Evolutionary conservation across 2,888 invertebrate species (phyloP).

Genomic region (Fragum sueziense): DNA sequence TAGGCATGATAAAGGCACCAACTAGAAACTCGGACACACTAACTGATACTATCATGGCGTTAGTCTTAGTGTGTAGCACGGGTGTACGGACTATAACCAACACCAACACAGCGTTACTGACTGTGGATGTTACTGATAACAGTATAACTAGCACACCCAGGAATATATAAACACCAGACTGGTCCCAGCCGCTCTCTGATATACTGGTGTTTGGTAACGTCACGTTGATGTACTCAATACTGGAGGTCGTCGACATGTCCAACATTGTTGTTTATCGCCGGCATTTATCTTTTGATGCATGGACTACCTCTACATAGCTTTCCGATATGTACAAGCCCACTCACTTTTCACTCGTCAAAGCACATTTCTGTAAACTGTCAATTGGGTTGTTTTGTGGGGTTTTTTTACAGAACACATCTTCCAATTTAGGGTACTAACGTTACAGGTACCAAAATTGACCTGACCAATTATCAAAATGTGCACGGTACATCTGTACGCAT

Average conservation of each 20-base stretch:
- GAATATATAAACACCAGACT: conserved; percentile 20
- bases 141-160: conserved; percentile 45
- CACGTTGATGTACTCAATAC: background rate
- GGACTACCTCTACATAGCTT: too few species aligned
- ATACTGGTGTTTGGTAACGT: background rate
- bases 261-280: too few species aligned
- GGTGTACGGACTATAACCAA: conserved; percentile 59
- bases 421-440: too few species aligned
- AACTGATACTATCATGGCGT: conserved; percentile 67
- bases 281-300: too few species aligned
- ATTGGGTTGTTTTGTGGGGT: too few species aligned
- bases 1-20: conserved; percentile 63
- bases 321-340: too few species aligned
- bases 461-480: too few species aligned
- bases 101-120: conserved; percentile 59
- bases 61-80: conserved; percentile 68
- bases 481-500: too few species aligned
- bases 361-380: too few species aligned
- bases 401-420: too few species aligned
- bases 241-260: background rate
- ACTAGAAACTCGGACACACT: conserved; percentile 63
- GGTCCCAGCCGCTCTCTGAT: background rate
- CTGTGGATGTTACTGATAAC: conserved; percentile 44
- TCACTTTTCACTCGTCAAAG: too few species aligned
- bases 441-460: too few species aligned